phyloP scores from a whole-genome alignment of 2,888 invertebrate species.

The Stenolophus ochropezus region DNA sequence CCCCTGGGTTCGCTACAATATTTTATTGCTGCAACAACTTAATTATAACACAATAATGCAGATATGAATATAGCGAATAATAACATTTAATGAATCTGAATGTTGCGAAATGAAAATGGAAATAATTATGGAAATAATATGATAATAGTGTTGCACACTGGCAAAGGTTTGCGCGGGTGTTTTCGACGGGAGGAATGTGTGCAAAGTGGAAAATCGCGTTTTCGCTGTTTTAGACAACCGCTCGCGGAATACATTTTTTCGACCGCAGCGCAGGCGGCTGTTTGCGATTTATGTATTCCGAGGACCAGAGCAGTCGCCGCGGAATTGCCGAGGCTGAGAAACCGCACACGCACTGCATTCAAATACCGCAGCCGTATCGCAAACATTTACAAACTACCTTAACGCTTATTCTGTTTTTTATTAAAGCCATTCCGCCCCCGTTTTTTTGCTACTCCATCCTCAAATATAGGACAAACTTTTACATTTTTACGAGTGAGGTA shows the following conservation, averaged over 20 bases:
- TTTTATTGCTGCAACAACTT: too few species aligned
- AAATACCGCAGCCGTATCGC: neutral
- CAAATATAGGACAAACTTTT: too few species aligned
- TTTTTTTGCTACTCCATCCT: too few species aligned
- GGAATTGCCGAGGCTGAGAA: slow-evolving; percentile 51
- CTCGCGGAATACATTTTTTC: slow-evolving; percentile 58
- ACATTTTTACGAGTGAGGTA: too few species aligned
- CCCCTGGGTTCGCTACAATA: too few species aligned
- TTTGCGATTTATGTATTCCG: slow-evolving; percentile 58
- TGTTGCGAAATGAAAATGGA: neutral
- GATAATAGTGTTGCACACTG: neutral
- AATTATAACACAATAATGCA: too few species aligned
- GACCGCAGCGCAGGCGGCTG: slow-evolving; percentile 47
- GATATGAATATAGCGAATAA: neutral
- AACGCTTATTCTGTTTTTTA: too few species aligned
- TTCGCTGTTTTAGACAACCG: slow-evolving; percentile 56
- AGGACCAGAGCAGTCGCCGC: slow-evolving; percentile 33
- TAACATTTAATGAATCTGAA: neutral
- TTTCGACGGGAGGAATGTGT: slow-evolving; percentile 31
- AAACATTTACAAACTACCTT: neutral
- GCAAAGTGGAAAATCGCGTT: slow-evolving; percentile 50
- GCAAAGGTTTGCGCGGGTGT: neutral
- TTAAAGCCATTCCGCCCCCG: too few species aligned
- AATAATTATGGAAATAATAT: neutral
- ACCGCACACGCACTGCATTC: slow-evolving; percentile 3